Base-by-base conservation (phyloP, 2,113 vertebrate species). In the Sceloporus undulatus region DNA sequence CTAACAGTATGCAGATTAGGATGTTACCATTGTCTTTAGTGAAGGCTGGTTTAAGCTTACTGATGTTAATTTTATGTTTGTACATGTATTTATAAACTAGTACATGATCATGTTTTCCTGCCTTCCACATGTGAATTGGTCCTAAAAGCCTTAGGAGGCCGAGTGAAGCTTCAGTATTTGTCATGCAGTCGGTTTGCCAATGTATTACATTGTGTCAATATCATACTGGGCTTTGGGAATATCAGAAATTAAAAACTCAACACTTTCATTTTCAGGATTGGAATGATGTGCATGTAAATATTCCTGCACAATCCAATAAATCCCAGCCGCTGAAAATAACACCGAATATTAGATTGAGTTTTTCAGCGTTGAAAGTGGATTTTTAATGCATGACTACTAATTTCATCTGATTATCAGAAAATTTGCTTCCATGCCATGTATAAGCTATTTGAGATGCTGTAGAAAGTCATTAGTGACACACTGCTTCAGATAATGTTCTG, bases 401-500 rank as follows among this genome's bases (percentile, higher is more conserved):
- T 3, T 29, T n/a, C 3, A 48, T 62, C 42, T 78, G 81, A 78
- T 84, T 84, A 70, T 16, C 4, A 48, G 14, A 76, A 23, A 76
- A 66, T 16, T 27, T 40, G 27, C 18, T 38, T 62, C 34, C 40
- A 84, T 90, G 83, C 68, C 90, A 86, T 88, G 82, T 0, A 34
- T 86, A 90, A 86, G 91, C 80, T 79, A 74, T 62, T 87, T 70
- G 85, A 79, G 85, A 90, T 88, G n/a, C 48, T 79, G 79, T 86
- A 89, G 62, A 88, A 85, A 87, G 40, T 91, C 82, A 85, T 86
- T 21, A 85, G 85, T 1, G 27, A 86, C 68, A 48, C 82, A 19
- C 27, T 93, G 73, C 87, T 56, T 78, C 88, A 91, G 90, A 93
- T 82, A 91, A 83, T 80, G 77, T 59, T 90, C 9, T 79, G 90